These are phyloP conservation scores for Napeogenes sylphis DNA, from an alignment of 2,888 invertebrate genomes.

Conservation along the genomic window DNA sequence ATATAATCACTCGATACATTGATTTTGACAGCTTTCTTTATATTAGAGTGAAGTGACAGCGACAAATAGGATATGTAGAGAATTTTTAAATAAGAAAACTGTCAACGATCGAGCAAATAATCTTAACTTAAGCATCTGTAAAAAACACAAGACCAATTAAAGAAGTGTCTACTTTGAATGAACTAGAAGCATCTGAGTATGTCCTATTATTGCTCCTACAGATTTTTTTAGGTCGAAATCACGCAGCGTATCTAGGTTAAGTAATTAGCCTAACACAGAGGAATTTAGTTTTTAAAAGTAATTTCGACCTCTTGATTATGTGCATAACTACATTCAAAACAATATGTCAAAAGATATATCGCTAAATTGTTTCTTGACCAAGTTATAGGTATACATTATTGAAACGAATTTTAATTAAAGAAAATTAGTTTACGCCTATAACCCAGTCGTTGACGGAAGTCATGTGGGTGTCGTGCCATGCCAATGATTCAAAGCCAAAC, in stretches of 20 bases:
- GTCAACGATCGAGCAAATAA: conserved; percentile 54
- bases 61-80: not conserved
- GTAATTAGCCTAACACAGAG: not conserved
- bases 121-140: conserved; percentile 67
- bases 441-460: conserved; percentile 57
- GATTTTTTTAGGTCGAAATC: conserved; percentile 18
- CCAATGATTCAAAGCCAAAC: conserved; percentile 72
- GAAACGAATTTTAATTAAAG: conserved; percentile 2
- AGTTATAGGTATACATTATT: conserved; percentile 25
- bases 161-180: conserved; percentile 13
- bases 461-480: conserved; percentile 72
- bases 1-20: conserved; percentile 45
- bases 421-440: conserved; percentile 37
- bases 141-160: conserved; percentile 48
- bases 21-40: conserved; percentile 47
- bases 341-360: conserved; percentile 17
- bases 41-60: conserved; percentile 1
- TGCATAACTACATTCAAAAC: conserved; percentile 25
- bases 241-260: conserved; percentile 1
- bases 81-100: conserved; percentile 41
- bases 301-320: conserved; percentile 23
- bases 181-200: conserved; percentile 20
- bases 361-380: conserved; percentile 24
- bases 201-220: conserved; percentile 7
- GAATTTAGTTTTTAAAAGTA: conserved; percentile 12